phyloP scores from a whole-genome alignment of 2,797 vertebrate species.

The Tinamus major region DNA sequence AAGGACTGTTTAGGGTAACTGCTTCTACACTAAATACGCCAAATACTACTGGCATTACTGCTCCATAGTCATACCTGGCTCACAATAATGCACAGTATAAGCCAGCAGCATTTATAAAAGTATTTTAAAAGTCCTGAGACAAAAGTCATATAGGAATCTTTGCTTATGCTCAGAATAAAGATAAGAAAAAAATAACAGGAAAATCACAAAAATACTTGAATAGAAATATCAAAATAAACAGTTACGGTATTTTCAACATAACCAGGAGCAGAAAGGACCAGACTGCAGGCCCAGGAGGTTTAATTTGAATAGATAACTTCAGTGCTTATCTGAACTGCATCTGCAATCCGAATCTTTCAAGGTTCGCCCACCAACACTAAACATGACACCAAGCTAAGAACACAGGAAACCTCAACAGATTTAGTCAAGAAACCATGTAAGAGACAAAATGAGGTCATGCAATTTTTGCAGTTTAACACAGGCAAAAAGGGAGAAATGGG shows the following conservation, averaged over 20 bases:
- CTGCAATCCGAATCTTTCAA: neutral
- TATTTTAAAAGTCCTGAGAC: neutral
- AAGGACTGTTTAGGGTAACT: neutral
- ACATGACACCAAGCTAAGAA: neutral
- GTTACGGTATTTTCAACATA: neutral
- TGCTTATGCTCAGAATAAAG: neutral
- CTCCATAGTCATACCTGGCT: neutral
- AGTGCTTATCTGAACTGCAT: neutral
- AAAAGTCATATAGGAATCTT: neutral
- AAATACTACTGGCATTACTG: neutral
- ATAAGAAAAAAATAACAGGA: neutral
- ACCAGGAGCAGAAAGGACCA: neutral
- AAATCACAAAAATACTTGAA: neutral
- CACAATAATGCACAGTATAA: neutral
- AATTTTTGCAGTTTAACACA: neutral
- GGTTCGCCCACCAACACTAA: neutral
- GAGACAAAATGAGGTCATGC: neutral
- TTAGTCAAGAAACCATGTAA: neutral
- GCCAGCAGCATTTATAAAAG: neutral
- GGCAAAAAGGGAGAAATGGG: conserved; percentile 12
- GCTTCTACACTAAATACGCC: too few species aligned
- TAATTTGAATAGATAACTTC: neutral
- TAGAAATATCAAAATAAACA: conserved; percentile 33
- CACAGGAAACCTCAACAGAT: neutral
- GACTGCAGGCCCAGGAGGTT: neutral